phyloP scores from a whole-genome alignment of 2,797 vertebrate species.

The Pseudochirops corinnae region DNA sequence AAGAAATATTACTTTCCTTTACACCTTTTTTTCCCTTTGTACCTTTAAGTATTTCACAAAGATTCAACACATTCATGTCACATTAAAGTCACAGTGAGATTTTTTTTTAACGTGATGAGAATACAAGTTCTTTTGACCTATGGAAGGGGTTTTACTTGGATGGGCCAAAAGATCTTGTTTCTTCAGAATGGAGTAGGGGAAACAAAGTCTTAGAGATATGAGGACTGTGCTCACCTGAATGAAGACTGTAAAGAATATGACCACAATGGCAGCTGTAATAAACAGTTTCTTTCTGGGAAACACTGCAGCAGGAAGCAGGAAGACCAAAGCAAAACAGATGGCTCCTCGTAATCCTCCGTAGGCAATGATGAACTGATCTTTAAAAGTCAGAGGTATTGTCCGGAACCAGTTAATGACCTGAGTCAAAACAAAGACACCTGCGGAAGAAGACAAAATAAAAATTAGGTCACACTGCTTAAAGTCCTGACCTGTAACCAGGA shows the following conservation, averaged over 20 bases:
- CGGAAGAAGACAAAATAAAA: constrained; percentile 54
- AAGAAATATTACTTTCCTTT: constrained; percentile 42
- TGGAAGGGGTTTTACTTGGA: not conserved
- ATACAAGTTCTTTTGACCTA: not conserved
- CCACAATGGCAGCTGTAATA: constrained; percentile 93
- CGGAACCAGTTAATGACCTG: constrained; percentile 98
- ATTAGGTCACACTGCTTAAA: not conserved
- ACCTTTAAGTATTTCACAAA: not conserved
- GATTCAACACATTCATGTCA: too few species aligned
- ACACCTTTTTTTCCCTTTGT: not conserved
- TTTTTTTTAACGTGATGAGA: not conserved
- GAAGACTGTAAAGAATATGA: constrained; percentile 98
- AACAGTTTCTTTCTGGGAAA: constrained; percentile 94
- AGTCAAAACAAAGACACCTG: constrained; percentile 95
- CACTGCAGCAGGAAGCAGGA: constrained; percentile 92
- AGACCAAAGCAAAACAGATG: constrained; percentile 95
- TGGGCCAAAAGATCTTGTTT: not conserved
- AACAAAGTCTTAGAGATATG: not conserved
- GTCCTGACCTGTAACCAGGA: not conserved
- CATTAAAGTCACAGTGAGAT: not conserved
- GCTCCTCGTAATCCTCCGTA: constrained; percentile 97
- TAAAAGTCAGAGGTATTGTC: constrained; percentile 94
- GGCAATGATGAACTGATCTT: constrained; percentile 97
- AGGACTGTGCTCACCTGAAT: constrained; percentile 90
- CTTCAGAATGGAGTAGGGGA: constrained; percentile 7